Evolutionary conservation across 2,797 vertebrate species (phyloP), one percentile per base, ranked within the genome.

Genomic region (Acrossocheilus fasciatus): DNA sequence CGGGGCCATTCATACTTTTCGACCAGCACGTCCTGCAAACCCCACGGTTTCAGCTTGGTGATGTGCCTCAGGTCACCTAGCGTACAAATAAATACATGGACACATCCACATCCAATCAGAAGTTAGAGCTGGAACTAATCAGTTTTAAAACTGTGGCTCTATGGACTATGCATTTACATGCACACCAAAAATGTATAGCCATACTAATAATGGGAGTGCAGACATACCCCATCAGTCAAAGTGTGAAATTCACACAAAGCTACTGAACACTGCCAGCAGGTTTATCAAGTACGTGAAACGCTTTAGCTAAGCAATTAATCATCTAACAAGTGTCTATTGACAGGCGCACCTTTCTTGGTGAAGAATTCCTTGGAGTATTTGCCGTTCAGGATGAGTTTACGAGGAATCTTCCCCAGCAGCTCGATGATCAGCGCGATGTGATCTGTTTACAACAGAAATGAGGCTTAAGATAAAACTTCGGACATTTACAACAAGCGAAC

Each of bases 361-460:
- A 99, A 99, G 93, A 99, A 99, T 83, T 99, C 98, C 96, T 99
- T 99, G 90, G 98, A 96, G 93, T 99, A 99, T 97, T 99, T 99
- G 90, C 98, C 98, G 64, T 96, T 96, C 90, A 96, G 83, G 91
- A 99, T 96, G 89, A 99, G 96, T 93, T 99, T 99, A 88, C 98
- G 97, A 90, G 98, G 98, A 93, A 99, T 96, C 93, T 98, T 99
- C 6, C 98, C 98, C 62, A 99, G 94, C 88, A 99, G 96, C 95
- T 99, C 98, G 83, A 99, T 99, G 92, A 99, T 98, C 91, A 99
- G 93, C 1, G 98, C 98, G 89, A 99, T 99, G 94, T 99, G 98
- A 94, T 99, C 98, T 99, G 81, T 52, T 82, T 1, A 45, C 4
- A 45, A 59, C n/a, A 89, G 0, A 66, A 0, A 74, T 36, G 77